Evolutionary conservation across 2,888 invertebrate species (phyloP).

Genomic region (Euzetes globulus): DNA sequence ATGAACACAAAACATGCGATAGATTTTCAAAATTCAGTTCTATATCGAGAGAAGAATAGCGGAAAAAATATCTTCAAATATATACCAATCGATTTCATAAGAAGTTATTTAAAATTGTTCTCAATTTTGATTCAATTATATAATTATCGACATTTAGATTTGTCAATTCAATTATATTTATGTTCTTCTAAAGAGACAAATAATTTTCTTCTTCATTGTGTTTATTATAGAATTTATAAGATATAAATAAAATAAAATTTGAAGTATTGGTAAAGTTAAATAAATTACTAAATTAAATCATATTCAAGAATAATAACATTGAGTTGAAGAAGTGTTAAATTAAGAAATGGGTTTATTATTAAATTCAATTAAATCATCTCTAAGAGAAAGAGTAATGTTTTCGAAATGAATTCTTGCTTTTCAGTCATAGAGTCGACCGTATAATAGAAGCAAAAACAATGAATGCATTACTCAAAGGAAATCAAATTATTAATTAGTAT

Average conservation of each 20-base stretch:
- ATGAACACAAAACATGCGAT: constrained; percentile 18
- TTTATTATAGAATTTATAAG: not conserved
- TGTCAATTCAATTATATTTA: not conserved
- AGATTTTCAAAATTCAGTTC: not conserved
- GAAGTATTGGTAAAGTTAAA: constrained; percentile 1
- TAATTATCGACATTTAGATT: not conserved
- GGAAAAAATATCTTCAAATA: not conserved
- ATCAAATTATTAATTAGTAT: constrained; percentile 31
- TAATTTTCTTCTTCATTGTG: not conserved
- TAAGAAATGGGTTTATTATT: not conserved
- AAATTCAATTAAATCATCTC: not conserved
- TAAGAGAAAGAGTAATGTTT: not conserved
- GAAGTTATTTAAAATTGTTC: constrained; percentile 6
- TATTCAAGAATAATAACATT: not conserved
- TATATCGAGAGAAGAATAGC: not conserved
- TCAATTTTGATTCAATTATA: constrained; percentile 11
- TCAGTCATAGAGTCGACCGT: not conserved
- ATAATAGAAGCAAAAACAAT: constrained; percentile 23
- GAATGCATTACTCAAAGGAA: constrained; percentile 24
- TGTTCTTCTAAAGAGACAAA: not conserved
- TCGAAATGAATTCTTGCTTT: not conserved
- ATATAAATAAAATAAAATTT: not conserved
- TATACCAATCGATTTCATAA: not conserved
- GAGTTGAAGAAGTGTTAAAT: not conserved
- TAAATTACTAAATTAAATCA: constrained; percentile 23